Evolutionary conservation across 1,140 invertebrate species (phyloP), one percentile per base, ranked within the genome.

Genomic region (Pogonognathellus flavescens): DNA sequence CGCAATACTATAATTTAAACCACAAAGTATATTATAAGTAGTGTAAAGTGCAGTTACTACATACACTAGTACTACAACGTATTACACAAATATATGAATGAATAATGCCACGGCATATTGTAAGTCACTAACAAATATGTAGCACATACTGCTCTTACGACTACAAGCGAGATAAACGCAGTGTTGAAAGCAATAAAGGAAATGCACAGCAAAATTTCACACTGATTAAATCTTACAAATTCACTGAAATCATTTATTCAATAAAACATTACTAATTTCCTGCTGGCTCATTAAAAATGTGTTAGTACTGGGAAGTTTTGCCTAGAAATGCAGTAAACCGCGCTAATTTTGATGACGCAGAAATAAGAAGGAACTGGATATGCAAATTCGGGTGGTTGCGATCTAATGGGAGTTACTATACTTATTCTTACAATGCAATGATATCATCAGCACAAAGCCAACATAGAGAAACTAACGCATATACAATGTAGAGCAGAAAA

Each of bases 371-470:
- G 13, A 72, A 25, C 14, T 41, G 13, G 7, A 16, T 14, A 31
- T 76, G 70, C n/a, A 76, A 70, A 76, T 76, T 76, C 49, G 22
- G 70, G 70, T 76, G 70, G 70, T 76, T 76, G 41, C n/a, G 31
- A 41, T 50, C 70, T 76, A 76, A 76, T 76, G 70, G 70, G 41
- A n/a, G 41, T 76, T 41, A 6, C 31, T 41, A 41, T 41, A n/a
- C n/a, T n/a, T n/a, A 41, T 41, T 41, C 31, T 70, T 18, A 76
- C 10, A 49, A 50, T 50, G 70, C 11, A 50, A 76, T 49, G 41
- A 50, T 50, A 76, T 76, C 70, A 76, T 31, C 41, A 25, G 41
- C 59, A 62, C 70, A 76, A 14, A 76, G 25, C 41, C 25, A 66
- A 66, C 25, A 62, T 62, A 66, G 20, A 66, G 62, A 25, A 20